These are phyloP conservation scores for Chrysemys picta DNA, from an alignment of 2,113 vertebrate species.

Conservation along the genomic window DNA sequence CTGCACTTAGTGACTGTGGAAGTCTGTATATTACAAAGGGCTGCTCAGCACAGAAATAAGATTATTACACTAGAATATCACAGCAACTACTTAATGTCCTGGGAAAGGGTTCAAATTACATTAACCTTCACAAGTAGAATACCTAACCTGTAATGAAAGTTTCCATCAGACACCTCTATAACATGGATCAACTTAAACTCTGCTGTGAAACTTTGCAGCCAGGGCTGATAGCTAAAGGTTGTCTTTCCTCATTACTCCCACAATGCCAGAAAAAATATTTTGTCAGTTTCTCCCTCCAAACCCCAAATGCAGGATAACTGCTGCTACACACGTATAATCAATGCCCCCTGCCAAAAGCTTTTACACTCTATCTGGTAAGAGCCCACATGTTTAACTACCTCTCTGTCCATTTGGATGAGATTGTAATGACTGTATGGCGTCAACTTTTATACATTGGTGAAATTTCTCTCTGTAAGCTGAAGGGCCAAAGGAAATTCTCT, in stretches of 20 bases:
- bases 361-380: background rate
- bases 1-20: background rate
- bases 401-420: slow-evolving; percentile 15
- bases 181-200: slow-evolving; percentile 60
- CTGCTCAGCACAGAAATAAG: background rate
- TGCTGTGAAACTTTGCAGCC: background rate
- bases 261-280: slow-evolving; percentile 42
- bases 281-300: slow-evolving; percentile 12
- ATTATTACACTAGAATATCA: background rate
- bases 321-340: background rate
- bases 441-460: slow-evolving; percentile 41
- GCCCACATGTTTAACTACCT: background rate
- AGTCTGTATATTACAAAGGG: background rate
- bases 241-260: slow-evolving; percentile 42
- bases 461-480: background rate
- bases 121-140: background rate
- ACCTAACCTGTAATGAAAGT: slow-evolving; percentile 45
- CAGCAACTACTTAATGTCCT: fast-evolving
- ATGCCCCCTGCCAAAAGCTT: background rate
- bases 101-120: background rate
- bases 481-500: background rate
- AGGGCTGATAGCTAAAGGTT: slow-evolving; percentile 25
- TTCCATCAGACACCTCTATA: slow-evolving; percentile 45
- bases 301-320: slow-evolving; percentile 1
- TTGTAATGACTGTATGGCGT: background rate